phyloP scores from a whole-genome alignment of 2,888 invertebrate genomes.

The Frankliniella fusca region DNA sequence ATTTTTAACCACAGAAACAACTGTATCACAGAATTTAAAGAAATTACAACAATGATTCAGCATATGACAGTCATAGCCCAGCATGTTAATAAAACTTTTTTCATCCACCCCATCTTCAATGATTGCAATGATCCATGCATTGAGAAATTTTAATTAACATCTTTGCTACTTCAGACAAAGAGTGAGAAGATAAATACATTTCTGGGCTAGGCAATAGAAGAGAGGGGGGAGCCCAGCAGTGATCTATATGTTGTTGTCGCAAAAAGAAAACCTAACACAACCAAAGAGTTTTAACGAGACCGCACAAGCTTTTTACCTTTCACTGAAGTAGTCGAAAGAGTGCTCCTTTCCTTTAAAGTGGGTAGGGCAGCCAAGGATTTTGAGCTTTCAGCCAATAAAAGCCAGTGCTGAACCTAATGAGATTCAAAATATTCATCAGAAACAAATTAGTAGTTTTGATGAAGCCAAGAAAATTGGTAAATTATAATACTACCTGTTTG shows the following conservation, averaged over 20 bases:
- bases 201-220: not conserved
- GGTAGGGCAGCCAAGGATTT: constrained; percentile 1
- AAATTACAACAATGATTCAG: not conserved
- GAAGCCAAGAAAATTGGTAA: not conserved
- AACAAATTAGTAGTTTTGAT: not conserved
- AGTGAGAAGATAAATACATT: too few relatives aligned
- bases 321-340: constrained; percentile 28
- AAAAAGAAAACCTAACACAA: too few relatives aligned
- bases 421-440: not conserved
- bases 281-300: not conserved
- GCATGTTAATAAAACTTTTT: not conserved
- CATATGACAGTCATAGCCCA: not conserved
- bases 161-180: too few relatives aligned
- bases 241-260: too few relatives aligned
- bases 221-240: not conserved
- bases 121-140: not conserved
- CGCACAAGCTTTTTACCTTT: constrained; percentile 23
- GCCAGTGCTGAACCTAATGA: not conserved
- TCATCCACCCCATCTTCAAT: not conserved
- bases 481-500: constrained; percentile 50
- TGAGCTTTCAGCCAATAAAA: not conserved
- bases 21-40: constrained; percentile 1
- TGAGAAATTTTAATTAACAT: not conserved
- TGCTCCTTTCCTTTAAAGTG: not conserved
- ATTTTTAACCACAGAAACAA: not conserved